Evolutionary conservation across 2,113 vertebrate genomes (phyloP).

Genomic region (Isichthys henryi): DNA sequence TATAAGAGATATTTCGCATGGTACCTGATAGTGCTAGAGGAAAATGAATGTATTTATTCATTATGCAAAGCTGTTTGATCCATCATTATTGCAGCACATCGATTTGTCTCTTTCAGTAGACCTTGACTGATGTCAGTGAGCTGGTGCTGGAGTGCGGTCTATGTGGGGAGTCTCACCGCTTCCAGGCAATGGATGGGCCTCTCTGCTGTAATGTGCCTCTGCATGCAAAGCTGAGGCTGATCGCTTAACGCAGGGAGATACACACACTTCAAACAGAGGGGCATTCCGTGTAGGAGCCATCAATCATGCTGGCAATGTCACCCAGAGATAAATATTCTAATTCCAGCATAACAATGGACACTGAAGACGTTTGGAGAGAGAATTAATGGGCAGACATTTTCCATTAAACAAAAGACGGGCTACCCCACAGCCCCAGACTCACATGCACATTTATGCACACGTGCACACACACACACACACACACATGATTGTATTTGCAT

Average conservation of each 20-base stretch:
- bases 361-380: conserved; percentile 53
- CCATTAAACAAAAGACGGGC: conserved; percentile 51
- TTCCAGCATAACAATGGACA: conserved; percentile 55
- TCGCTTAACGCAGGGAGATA: conserved; percentile 64
- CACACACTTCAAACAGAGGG: conserved; percentile 57
- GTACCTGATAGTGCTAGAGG: not conserved
- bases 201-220: conserved; percentile 58
- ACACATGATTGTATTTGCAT: not conserved
- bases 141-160: not conserved
- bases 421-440: conserved; percentile 21
- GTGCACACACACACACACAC: not conserved
- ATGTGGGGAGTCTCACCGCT: not conserved
- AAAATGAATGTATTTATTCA: not conserved
- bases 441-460: not conserved
- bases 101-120: not conserved
- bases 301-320: conserved; percentile 48
- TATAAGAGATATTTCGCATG: not conserved
- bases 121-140: not conserved
- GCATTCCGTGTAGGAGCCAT: conserved; percentile 42
- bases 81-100: not conserved
- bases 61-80: not conserved
- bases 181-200: conserved; percentile 53
- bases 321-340: conserved; percentile 59
- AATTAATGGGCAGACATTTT: conserved; percentile 53
- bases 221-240: conserved; percentile 48